phyloP scores from a whole-genome alignment of 2,113 vertebrate species.

The Pomatorhinus ruficollis region DNA sequence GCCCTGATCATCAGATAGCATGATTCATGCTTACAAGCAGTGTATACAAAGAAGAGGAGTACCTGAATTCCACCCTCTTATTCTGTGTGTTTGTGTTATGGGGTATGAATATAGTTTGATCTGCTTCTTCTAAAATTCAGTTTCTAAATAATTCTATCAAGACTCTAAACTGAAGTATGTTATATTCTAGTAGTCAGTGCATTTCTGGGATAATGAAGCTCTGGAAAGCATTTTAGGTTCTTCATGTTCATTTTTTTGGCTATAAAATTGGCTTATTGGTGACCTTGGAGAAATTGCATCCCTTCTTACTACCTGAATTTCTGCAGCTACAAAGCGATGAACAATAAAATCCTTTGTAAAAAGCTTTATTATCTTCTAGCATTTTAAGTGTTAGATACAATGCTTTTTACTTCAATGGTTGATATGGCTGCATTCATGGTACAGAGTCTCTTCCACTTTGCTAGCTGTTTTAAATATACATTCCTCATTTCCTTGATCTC shows the following conservation, averaged over 20 bases:
- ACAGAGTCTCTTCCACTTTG: background rate
- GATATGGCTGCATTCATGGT: background rate
- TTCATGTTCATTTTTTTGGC: background rate
- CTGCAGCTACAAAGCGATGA: background rate
- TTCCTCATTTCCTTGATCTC: slow-evolving; percentile 48
- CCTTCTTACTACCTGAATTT: background rate
- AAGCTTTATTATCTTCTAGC: background rate
- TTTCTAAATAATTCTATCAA: background rate
- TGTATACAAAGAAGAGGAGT: background rate
- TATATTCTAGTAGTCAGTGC: background rate
- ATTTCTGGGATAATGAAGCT: background rate
- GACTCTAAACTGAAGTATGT: background rate
- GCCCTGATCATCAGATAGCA: background rate
- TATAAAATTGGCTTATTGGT: background rate
- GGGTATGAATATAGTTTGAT: background rate
- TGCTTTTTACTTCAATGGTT: background rate
- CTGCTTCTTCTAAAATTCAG: background rate
- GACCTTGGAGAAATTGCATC: fast-evolving
- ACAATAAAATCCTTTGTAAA: background rate
- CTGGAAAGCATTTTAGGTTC: background rate
- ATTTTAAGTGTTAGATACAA: background rate
- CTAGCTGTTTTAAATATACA: slow-evolving; percentile 5
- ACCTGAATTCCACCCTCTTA: background rate
- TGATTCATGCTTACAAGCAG: background rate
- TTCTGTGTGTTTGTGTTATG: background rate